phyloP scores from a whole-genome alignment of 2,113 vertebrate species.

The Malurus elegans region DNA sequence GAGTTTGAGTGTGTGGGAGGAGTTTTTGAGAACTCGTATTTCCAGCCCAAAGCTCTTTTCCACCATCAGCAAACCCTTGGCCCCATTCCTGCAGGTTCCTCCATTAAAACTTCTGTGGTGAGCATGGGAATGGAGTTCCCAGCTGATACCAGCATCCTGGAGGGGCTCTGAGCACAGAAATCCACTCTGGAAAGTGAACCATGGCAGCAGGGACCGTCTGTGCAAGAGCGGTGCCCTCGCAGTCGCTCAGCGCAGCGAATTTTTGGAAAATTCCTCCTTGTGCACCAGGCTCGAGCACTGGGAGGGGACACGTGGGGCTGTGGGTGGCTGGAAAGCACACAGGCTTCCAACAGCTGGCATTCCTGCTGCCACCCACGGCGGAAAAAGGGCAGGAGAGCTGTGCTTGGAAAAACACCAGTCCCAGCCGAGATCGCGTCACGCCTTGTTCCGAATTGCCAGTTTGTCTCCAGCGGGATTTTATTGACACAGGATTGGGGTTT shows the following conservation, averaged over 20 bases:
- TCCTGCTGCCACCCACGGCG: background rate
- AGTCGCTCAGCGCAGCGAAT: rapidly evolving
- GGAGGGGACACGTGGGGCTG: background rate
- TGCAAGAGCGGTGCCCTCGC: background rate
- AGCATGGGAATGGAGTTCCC: background rate
- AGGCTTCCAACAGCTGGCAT: slow-evolving; percentile 19
- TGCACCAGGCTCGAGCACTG: background rate
- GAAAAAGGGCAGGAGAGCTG: background rate
- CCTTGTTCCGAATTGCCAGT: background rate
- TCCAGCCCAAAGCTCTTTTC: background rate
- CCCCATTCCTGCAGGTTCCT: background rate
- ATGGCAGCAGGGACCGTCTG: background rate
- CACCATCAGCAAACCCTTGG: background rate
- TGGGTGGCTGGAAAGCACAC: background rate
- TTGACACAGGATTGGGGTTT: background rate
- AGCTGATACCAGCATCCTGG: background rate
- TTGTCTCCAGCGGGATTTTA: background rate
- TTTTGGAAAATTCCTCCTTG: background rate
- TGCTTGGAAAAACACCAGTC: background rate
- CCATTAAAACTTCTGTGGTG: background rate
- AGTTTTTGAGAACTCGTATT: background rate
- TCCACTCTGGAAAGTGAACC: background rate
- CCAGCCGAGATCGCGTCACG: background rate
- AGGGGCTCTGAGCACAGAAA: background rate
- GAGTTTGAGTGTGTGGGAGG: background rate